Evolutionary conservation across 2,888 invertebrate species (phyloP), one percentile per base, ranked within the genome.

Genomic region (Asteroscopus sphinx): DNA sequence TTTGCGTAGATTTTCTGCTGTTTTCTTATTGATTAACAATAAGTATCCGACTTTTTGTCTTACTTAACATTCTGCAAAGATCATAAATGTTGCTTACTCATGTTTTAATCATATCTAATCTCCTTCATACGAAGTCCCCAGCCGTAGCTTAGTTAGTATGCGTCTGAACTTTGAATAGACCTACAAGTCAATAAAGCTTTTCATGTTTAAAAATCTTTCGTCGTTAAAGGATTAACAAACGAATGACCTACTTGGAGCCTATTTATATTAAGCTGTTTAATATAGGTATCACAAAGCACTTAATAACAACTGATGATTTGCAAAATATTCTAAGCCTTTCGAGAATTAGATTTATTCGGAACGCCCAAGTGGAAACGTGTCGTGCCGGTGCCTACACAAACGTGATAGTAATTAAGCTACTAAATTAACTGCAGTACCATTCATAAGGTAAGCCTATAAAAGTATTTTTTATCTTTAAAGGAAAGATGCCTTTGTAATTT

Each of bases 231-330:
- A 35, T 30, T 66, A 64, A 59, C 39, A 68, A 59, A 47, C 36
- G 37, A 35, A 30, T 60, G 57, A 54, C 49, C 63, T 71, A 59
- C 53, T 62, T 51, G 7, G 25, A 21, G 51, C 37, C 58, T 48
- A 35, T 52, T 26, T 56, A 44, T 47, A 32, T 41, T 57, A 68
- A 60, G 66, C 59, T 47, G 48, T 65, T 52, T 62, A 66, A n/a
- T n/a, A n/a, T n/a, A 42, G 63, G 66, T 53, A 57, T 56, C 68
- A 70, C 49, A 69, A 69, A 58, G 47, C 32, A 21, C 26, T 55
- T 67, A 52, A 77, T 79, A 76, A 71, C 67, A 51, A 55, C 64
- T 66, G 56, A 77, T 88, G 88, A 88, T 76, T 82, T 77, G 86
- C 83, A 79, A 73, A 80, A 73, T 39, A 58, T 30, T 51, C 16